Conservation (phyloP, 2,797 vertebrate species). For the Argya squamiceps region DNA sequence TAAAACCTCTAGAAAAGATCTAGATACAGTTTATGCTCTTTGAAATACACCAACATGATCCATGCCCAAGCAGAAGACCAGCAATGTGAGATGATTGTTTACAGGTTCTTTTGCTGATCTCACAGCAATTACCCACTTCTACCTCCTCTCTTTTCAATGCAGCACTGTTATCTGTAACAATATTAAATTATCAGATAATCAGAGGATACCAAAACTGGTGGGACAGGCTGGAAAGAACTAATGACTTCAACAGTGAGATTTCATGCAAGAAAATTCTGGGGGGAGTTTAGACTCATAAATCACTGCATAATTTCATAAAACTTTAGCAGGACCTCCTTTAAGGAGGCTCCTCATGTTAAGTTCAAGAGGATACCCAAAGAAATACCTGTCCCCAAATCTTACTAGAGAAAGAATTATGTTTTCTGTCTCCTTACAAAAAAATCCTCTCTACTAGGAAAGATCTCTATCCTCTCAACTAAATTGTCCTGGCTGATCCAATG, state of each 20-base stretch:
- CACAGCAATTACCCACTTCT: not conserved
- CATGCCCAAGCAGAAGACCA: not conserved
- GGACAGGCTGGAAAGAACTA: not conserved
- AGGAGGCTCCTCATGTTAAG: not conserved
- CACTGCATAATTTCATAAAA: not conserved
- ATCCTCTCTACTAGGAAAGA: not conserved
- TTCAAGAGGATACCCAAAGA: not conserved
- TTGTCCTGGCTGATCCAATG: not conserved
- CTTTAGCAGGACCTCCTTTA: not conserved
- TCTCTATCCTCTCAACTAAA: not conserved
- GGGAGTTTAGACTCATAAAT: not conserved
- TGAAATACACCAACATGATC: not conserved
- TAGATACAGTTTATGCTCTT: not conserved
- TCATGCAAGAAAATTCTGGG: not conserved
- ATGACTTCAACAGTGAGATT: not conserved
- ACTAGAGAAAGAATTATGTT: not conserved
- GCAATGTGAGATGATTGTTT: not conserved
- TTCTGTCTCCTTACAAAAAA: not conserved
- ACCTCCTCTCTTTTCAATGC: not conserved
- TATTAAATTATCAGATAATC: not conserved
- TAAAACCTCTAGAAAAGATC: not conserved
- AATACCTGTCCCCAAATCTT: not conserved
- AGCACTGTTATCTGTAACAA: not conserved
- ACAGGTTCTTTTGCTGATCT: not conserved
- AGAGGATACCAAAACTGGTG: not conserved